Evolutionary conservation across 2,797 vertebrate genomes (phyloP).

Genomic region (Neomorphus geoffroyi): DNA sequence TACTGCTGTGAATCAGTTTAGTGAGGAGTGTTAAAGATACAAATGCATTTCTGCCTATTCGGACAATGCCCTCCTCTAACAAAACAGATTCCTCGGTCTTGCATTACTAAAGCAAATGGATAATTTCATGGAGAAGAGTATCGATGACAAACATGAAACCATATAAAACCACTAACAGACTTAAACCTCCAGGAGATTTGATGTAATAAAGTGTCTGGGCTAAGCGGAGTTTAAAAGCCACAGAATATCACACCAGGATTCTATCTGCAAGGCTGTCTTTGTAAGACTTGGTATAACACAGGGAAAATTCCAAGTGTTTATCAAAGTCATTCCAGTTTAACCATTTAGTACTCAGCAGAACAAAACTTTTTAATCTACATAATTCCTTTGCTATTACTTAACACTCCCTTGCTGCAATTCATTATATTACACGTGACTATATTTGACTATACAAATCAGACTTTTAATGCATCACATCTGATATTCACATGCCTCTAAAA

Average conservation of each 20-base stretch:
- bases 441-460: not conserved
- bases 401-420: not conserved
- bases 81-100: not conserved
- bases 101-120: not conserved
- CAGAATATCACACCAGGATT: not conserved
- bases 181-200: not conserved
- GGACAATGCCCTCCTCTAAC: not conserved
- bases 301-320: not conserved
- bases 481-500: not conserved
- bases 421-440: not conserved
- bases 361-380: not conserved
- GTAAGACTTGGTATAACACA: not conserved
- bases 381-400: not conserved
- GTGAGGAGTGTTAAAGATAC: not conserved
- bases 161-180: not conserved
- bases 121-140: not conserved
- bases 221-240: not conserved
- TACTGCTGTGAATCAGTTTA: not conserved
- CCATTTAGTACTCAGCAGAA: not conserved
- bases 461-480: not conserved
- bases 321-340: not conserved
- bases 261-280: not conserved
- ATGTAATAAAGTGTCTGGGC: fast-evolving
- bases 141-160: not conserved
- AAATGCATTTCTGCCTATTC: not conserved